Conservation (phyloP, 1,140 invertebrate genomes). For the Drosophila mayri region DNA sequence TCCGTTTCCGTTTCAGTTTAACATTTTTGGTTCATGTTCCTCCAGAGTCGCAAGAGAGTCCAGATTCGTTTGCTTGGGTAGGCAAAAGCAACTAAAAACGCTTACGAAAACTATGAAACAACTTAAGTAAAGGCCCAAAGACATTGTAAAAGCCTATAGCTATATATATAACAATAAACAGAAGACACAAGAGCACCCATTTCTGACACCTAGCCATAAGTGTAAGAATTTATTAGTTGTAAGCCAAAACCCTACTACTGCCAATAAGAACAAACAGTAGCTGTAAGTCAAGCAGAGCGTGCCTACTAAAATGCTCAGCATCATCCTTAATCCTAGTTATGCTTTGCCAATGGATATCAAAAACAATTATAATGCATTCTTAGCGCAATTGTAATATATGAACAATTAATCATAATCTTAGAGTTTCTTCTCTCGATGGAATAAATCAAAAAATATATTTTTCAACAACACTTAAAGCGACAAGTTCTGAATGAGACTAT, state of each 20-base stretch:
- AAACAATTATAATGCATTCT: constrained; percentile 39
- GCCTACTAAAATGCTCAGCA: constrained; percentile 58
- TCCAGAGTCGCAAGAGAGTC: constrained; percentile 53
- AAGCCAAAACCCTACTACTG: constrained; percentile 69
- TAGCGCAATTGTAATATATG: constrained; percentile 69
- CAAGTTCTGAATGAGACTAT: constrained; percentile 85
- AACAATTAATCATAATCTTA: constrained; percentile 45
- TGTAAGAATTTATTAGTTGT: constrained; percentile 23
- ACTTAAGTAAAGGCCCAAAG: constrained; percentile 32
- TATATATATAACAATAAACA: constrained; percentile 51
- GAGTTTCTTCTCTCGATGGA: constrained; percentile 52
- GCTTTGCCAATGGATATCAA: constrained; percentile 55
- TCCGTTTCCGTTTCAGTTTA: constrained; percentile 30
- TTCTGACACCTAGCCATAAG: constrained; percentile 62
- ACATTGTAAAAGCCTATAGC: constrained; percentile 40
- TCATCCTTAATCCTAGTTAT: constrained; percentile 41
- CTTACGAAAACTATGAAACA: constrained; percentile 42
- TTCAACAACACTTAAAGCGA: constrained; percentile 82
- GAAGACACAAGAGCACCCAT: constrained; percentile 79
- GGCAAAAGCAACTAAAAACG: constrained; percentile 59
- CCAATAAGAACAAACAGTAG: constrained; percentile 85
- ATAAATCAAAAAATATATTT: constrained; percentile 83
- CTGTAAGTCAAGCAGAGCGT: constrained; percentile 65
- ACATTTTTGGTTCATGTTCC: constrained; percentile 48
- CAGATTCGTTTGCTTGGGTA: constrained; percentile 78